Base-by-base conservation (phyloP, 1,140 invertebrate species). In the Drosophila nasuta region DNA sequence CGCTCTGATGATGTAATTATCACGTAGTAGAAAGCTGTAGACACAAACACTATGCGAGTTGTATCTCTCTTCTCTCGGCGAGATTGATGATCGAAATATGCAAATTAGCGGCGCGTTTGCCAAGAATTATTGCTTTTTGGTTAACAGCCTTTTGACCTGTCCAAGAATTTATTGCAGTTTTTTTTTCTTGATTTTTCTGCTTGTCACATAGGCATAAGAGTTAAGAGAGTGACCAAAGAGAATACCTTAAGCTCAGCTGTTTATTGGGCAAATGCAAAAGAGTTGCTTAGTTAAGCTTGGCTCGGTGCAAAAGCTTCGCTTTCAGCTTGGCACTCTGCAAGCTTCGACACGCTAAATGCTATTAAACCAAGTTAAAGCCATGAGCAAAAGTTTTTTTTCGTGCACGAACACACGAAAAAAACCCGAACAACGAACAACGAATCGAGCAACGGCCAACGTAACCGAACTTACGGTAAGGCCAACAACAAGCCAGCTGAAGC, bases 401-500 rank as follows among this genome's bases (percentile, higher is more conserved):
- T 41, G 17, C 52, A 13, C 51, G n/a, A 60, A 38, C 75, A 62
- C 43, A 64, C 20, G 20, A 45, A 48, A 75, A 64, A 79, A 60
- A 68, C 48, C 48, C 54, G 64, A 73, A 73, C 70, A 38, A 49
- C 57, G 20, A 48, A 25, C 20, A 25, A 25, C 56, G 25, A 48
- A 41, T 30, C 75, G 77, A 82, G 62, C 81, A 77, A 81, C 56
- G 66, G 67, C 62, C 75, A 88, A 87, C 81, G 81, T 85, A 87
- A 88, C 83, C 79, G 79, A 88, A 80, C 83, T 82, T 82, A 87
- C 83, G 81, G 73, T 74, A 76, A 87, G 82, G 79, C 77, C 66
- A 86, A 11, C 72, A 70, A 73, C 56, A 69, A 77, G 65, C 33
- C 28, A 57, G 65, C 65, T 33, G 15, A 43, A 25, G 25, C n/a